These are phyloP conservation scores for Plebejus anna DNA, from an alignment of 2,888 invertebrate genomes.

Conservation along the genomic window DNA sequence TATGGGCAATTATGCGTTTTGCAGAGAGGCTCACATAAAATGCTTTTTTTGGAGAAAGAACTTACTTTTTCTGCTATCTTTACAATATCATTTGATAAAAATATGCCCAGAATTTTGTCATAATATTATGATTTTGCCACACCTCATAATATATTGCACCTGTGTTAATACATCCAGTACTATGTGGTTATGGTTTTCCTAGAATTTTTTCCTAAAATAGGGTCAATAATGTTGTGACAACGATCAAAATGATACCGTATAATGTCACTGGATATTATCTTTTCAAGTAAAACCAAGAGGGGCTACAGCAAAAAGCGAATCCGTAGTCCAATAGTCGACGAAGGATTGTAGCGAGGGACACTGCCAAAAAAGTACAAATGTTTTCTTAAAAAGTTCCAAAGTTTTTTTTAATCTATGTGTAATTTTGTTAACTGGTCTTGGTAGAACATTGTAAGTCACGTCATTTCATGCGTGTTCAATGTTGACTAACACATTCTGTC, in stretches of 20 bases:
- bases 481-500: constrained; percentile 69
- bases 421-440: constrained; percentile 58
- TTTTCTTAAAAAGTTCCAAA: constrained; percentile 52
- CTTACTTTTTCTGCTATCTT: not conserved
- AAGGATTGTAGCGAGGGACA: constrained; percentile 41
- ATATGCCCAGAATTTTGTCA: not conserved
- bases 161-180: not conserved
- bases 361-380: constrained; percentile 43
- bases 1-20: not conserved
- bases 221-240: not conserved
- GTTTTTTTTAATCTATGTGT: constrained; percentile 43
- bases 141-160: not conserved
- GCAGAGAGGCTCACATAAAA: not conserved
- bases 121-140: not conserved
- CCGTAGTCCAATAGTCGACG: constrained; percentile 44
- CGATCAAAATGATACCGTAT: not conserved
- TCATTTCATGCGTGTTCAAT: constrained; percentile 68
- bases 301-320: constrained; percentile 67
- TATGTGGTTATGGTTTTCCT: constrained; percentile 16
- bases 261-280: constrained; percentile 48
- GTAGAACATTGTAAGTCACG: constrained; percentile 66
- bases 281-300: constrained; percentile 74
- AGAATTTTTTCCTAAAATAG: not conserved
- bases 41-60: not conserved
- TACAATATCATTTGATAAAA: not conserved